These are phyloP conservation scores for Stegana nigrithorax DNA, from an alignment of 2,888 invertebrate genomes.

Conservation along the genomic window DNA sequence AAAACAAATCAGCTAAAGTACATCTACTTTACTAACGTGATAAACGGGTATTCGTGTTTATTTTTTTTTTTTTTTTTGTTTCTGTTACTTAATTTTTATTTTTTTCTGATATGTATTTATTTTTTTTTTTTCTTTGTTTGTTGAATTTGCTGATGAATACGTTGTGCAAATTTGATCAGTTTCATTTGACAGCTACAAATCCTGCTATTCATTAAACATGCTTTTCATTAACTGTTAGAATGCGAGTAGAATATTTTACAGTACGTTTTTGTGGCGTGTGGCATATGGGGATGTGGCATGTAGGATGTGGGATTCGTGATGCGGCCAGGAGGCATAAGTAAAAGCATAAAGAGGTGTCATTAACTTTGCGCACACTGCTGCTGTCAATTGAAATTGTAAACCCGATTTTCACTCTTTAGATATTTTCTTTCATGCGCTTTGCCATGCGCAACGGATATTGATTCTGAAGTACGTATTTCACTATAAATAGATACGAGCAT, in stretches of 20 bases:
- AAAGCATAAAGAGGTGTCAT: neutral
- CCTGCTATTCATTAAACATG: constrained; percentile 9
- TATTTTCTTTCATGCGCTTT: too few relatives aligned
- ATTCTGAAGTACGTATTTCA: neutral
- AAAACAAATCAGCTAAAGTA: too few relatives aligned
- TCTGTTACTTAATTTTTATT: too few relatives aligned
- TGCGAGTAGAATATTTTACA: too few relatives aligned
- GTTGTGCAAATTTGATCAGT: neutral
- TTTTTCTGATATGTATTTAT: neutral
- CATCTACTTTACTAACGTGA: too few relatives aligned
- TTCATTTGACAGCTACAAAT: constrained; percentile 1
- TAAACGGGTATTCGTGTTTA: too few relatives aligned
- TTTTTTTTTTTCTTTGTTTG: neutral
- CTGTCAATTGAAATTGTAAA: constrained; percentile 12
- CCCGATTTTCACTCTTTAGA: neutral
- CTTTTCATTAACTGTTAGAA: constrained; percentile 15
- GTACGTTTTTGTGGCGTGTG: neutral
- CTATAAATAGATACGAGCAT: neutral
- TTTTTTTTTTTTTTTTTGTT: neutral
- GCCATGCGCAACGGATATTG: neutral
- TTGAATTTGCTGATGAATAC: neutral
- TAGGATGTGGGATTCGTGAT: too few relatives aligned
- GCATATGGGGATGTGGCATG: neutral
- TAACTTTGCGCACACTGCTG: neutral
- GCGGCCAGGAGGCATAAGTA: neutral